Conservation (phyloP, 2,113 vertebrate species). For the Chascanopsetta lugubris region DNA sequence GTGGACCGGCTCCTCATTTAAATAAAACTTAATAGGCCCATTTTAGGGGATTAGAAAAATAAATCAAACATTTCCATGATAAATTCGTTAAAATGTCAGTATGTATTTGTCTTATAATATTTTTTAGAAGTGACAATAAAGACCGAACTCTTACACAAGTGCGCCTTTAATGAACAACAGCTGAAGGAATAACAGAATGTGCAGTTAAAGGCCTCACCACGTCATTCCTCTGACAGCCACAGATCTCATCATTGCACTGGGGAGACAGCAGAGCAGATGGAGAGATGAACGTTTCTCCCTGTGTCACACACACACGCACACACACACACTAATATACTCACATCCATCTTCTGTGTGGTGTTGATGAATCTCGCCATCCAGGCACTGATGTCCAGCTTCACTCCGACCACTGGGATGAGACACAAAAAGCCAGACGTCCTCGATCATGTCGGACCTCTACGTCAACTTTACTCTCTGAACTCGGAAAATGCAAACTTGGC, state of each 20-base stretch:
- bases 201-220: conserved; percentile 79
- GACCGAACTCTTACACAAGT: too few relatives aligned
- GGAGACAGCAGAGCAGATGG: conserved; percentile 49
- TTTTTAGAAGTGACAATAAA: too few relatives aligned
- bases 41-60: too few relatives aligned
- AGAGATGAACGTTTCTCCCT: not conserved
- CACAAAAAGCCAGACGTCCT: conserved; percentile 65
- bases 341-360: conserved; percentile 85
- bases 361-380: conserved; percentile 94
- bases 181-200: not conserved
- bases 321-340: conserved; percentile 88
- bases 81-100: too few relatives aligned
- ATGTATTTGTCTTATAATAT: too few relatives aligned
- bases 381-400: conserved; percentile 87
- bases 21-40: too few relatives aligned
- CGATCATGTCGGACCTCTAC: conserved; percentile 60
- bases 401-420: conserved; percentile 90
- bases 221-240: conserved; percentile 89
- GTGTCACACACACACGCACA: not conserved
- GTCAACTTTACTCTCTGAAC: conserved; percentile 75
- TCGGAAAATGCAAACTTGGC: conserved; percentile 65
- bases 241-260: conserved; percentile 92
- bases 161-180: not conserved
- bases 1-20: too few relatives aligned
- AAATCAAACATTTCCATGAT: too few relatives aligned